phyloP scores from a whole-genome alignment of 2,888 invertebrate species.

The Aphidius colemani region DNA sequence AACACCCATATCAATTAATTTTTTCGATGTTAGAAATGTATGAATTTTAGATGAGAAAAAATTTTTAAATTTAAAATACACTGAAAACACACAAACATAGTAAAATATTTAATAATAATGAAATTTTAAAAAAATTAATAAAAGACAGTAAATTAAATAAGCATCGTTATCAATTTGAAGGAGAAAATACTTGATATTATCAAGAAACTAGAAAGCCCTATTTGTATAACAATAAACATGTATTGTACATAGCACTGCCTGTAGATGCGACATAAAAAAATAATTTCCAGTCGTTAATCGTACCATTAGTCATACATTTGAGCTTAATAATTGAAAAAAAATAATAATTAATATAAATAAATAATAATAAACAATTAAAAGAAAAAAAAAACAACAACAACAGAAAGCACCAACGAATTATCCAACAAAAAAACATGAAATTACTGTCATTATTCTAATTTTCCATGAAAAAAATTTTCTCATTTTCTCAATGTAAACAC shows the following conservation, averaged over 20 bases:
- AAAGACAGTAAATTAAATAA: slow-evolving; percentile 45
- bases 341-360: background rate
- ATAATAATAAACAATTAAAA: slow-evolving; percentile 1
- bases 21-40: slow-evolving; percentile 60
- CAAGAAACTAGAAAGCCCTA: slow-evolving; percentile 54
- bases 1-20: slow-evolving; percentile 60
- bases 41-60: slow-evolving; percentile 42
- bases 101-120: background rate
- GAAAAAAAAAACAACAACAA: too few species aligned
- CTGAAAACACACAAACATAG: background rate
- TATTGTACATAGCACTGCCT: slow-evolving; percentile 58
- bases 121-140: slow-evolving; percentile 16
- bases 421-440: slow-evolving; percentile 22
- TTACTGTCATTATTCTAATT: background rate
- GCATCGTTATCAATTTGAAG: slow-evolving; percentile 59
- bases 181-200: slow-evolving; percentile 38
- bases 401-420: slow-evolving; percentile 28
- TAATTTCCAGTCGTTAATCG: slow-evolving; percentile 28
- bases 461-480: background rate
- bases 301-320: slow-evolving; percentile 19
- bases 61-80: slow-evolving; percentile 14
- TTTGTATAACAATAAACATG: slow-evolving; percentile 50
- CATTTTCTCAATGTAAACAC: slow-evolving; percentile 4
- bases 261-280: slow-evolving; percentile 29
- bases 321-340: slow-evolving; percentile 22